Percentiles rank a stretch among this genome's conserved stretches.
Conservation (phyloP, 2,888 invertebrate genomes). For the Agriotes lineatus region DNA sequence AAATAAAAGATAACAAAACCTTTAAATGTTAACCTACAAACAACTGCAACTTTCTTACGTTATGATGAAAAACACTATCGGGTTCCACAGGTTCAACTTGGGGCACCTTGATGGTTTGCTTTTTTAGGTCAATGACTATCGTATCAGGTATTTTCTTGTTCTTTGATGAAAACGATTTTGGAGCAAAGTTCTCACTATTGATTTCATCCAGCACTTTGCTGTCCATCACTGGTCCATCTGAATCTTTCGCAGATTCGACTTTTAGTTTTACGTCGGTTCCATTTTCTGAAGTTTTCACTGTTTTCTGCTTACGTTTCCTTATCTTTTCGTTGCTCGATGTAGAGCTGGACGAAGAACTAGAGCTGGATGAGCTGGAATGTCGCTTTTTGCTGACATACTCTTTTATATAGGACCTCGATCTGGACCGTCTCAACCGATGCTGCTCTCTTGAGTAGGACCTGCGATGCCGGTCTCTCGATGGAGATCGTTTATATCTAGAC, state of each 20-base stretch:
- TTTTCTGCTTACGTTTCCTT: not conserved
- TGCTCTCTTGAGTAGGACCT: conserved; percentile 49
- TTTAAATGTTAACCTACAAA: too few species aligned
- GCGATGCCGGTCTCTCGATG: conserved; percentile 48
- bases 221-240: conserved; percentile 69
- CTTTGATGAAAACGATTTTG: conserved; percentile 69
- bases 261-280: conserved; percentile 19
- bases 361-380: conserved; percentile 47
- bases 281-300: conserved; percentile 28
- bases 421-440: conserved; percentile 55
- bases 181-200: conserved; percentile 77
- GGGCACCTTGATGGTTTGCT: conserved; percentile 78
- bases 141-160: conserved; percentile 74
- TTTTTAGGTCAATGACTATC: conserved; percentile 80
- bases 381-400: conserved; percentile 59
- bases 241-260: conserved; percentile 34
- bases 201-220: conserved; percentile 76
- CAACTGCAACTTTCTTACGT: too few species aligned
- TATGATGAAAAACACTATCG: conserved; percentile 76
- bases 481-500: conserved; percentile 39
- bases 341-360: conserved; percentile 35
- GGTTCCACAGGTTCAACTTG: conserved; percentile 69
- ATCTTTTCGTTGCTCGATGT: conserved; percentile 21
- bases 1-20: too few species aligned
- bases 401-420: conserved; percentile 62